Conservation (phyloP, 2,797 vertebrate species). For the Onychomys leucogaster region DNA sequence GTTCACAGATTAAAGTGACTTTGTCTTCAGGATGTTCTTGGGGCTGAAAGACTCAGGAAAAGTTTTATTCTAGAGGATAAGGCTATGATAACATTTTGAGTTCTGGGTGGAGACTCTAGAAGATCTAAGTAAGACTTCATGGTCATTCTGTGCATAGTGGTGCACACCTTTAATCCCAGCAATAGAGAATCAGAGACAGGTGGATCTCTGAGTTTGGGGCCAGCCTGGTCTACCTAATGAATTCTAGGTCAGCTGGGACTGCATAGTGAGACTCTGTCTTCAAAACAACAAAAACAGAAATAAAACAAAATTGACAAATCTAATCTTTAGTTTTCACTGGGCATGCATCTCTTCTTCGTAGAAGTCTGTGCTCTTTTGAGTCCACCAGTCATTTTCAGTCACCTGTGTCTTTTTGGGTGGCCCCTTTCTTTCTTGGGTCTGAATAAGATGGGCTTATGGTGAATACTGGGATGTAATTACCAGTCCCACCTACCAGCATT, state of each 20-base stretch:
- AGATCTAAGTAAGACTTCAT: too few species aligned
- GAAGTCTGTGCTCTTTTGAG: background rate
- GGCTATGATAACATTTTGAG: background rate
- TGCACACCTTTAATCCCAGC: background rate
- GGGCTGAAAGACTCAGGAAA: background rate
- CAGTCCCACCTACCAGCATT: background rate
- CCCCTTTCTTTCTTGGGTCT: background rate
- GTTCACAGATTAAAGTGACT: too few species aligned
- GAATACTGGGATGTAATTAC: background rate
- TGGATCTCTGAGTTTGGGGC: background rate
- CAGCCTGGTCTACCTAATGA: background rate
- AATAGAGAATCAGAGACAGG: background rate
- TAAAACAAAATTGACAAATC: background rate
- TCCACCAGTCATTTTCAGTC: background rate
- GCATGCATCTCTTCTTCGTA: background rate
- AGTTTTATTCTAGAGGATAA: background rate
- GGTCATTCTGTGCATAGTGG: background rate
- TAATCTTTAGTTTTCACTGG: background rate
- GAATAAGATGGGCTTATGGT: background rate
- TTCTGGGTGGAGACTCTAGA: too few species aligned
- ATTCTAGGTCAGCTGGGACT: background rate
- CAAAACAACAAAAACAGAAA: too few species aligned
- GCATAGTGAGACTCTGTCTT: background rate
- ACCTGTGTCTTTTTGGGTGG: too few species aligned
- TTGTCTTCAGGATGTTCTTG: background rate